Base-by-base conservation (phyloP, 2,797 vertebrate genomes). In the Hippoglossus hippoglossus region DNA sequence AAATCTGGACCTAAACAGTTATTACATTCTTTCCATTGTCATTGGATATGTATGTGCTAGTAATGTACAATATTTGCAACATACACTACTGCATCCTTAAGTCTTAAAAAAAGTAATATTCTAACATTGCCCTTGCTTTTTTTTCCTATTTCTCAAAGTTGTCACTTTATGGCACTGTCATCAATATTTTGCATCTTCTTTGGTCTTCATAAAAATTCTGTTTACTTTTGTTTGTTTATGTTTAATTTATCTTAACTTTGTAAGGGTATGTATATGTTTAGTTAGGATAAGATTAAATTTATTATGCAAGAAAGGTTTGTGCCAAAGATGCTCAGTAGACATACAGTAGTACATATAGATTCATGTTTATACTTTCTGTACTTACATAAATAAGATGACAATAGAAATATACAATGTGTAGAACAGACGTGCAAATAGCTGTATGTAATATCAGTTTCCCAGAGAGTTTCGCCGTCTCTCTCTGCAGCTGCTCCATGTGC, bases 401-500 rank as follows among this genome's bases (percentile, higher is more conserved):
- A 19, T 19, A 36, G 19, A 34, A 6, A 4, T 36, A 6, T 57
- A 57, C 3, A 21, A 36, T 26, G 36, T 36, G 19, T 26, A 49
- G 6, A 47, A 18, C 12, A 16, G 15, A 18, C 7, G 24, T 26
- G 24, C 13, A 31, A 31, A 56, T 34, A 28, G 26, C 2, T 26
- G 15, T 28, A 11, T 31, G 54, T 11, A 21, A 21, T 36, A n/a
- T 57, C 19, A 34, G 9, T n/a, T 34, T 56, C 18, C 18, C 54
- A 25, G 50, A 59, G 4, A 54, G 16, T 26, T 54, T 19, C 3
- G 49, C 59, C 2, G 6, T 46, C 18, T 2, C 44, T 19, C 44
- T 47, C 63, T 69, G 67, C 79, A 72, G 55, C 68, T 51, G 69
- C 50, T 56, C 50, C 21, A 26, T 54, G 57, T 56, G 57, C 15